Base-by-base conservation (phyloP, 2,797 vertebrate species). In the Melanitta fusca region DNA sequence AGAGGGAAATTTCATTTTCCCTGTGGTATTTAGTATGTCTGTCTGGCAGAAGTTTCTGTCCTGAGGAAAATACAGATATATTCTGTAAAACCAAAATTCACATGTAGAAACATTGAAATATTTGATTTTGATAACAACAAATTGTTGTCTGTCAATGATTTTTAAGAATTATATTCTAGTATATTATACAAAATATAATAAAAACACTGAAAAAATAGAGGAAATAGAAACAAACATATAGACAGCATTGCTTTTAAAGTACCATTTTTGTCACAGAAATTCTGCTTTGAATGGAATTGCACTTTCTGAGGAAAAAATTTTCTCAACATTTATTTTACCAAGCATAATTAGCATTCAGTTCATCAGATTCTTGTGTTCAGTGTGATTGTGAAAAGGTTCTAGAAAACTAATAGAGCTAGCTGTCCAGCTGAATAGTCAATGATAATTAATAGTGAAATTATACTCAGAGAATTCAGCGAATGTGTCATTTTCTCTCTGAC, bases 391-490 rank as follows among this genome's bases (percentile, higher is more conserved):
- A 65, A 70, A 81, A 80, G 7, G 58, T 65, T 66, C 66, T 39
- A 45, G 66, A 68, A 89, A 77, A 41, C 41, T 85, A 60, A 38
- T 24, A 80, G 60, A 70, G 19, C 5, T 69, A 10, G 6, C 47
- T 91, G 65, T 74, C 71, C 64, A 41, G 43, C 66, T 88, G 78
- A 94, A 73, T 84, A 86, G 83, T 78, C 53, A 77, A 49, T 56
- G 41, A 78, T 62, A 92, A 71, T 86, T 75, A 85, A 81, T 38
- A 66, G n/a, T 68, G n/a, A 71, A 87, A 82, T 77, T 88, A 32
- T 73, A 49, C 68, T 60, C 60, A 93, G n/a, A 88, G 96, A 88
- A 88, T 43, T 62, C 54, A 79, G 27, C 18, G 20, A 34, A 73
- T 88, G 25, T 80, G 8, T 86, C 91, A 60, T 88, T 28, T 75